These are phyloP conservation scores for Geodia barretti DNA, from an alignment of 37 sponge, comb jelly and placozoan species.

Conservation along the genomic window DNA sequence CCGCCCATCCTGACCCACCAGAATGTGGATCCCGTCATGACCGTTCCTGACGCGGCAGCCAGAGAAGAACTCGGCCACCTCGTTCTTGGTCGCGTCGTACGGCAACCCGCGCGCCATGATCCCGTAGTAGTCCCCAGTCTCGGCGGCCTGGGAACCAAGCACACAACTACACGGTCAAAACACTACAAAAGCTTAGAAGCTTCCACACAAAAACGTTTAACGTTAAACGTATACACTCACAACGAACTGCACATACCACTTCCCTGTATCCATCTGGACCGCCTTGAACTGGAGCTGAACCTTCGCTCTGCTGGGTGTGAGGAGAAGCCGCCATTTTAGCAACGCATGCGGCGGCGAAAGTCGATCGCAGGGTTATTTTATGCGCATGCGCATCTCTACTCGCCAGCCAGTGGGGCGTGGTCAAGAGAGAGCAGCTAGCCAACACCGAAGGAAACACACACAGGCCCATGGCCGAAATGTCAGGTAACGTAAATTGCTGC, in stretches of 20 bases:
- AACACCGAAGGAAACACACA: too few species aligned
- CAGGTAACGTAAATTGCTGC: too few species aligned
- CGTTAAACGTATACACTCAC: too few species aligned
- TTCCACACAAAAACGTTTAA: background rate
- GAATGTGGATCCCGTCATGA: slow-evolving; percentile 51
- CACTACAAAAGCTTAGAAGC: background rate
- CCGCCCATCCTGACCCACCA: slow-evolving; percentile 57
- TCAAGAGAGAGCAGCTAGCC: too few species aligned
- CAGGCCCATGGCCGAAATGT: too few species aligned
- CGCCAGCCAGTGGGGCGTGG: too few species aligned
- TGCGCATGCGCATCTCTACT: background rate
- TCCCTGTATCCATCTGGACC: too few species aligned
- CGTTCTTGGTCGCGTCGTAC: slow-evolving; percentile 60
- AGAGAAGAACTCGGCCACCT: slow-evolving; percentile 64
- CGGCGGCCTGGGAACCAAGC: background rate
- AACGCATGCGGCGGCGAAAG: too few species aligned
- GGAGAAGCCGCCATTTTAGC: background rate
- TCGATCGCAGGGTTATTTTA: too few species aligned
- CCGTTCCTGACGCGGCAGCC: slow-evolving; percentile 43
- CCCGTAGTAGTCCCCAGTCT: slow-evolving; percentile 21
- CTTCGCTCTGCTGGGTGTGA: too few species aligned
- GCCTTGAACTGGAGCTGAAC: too few species aligned
- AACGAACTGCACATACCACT: background rate
- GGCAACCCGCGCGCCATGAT: slow-evolving; percentile 69
- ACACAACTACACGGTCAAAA: background rate